Evolutionary conservation across 2,888 invertebrate genomes (phyloP).

Genomic region (Agrochola lota): DNA sequence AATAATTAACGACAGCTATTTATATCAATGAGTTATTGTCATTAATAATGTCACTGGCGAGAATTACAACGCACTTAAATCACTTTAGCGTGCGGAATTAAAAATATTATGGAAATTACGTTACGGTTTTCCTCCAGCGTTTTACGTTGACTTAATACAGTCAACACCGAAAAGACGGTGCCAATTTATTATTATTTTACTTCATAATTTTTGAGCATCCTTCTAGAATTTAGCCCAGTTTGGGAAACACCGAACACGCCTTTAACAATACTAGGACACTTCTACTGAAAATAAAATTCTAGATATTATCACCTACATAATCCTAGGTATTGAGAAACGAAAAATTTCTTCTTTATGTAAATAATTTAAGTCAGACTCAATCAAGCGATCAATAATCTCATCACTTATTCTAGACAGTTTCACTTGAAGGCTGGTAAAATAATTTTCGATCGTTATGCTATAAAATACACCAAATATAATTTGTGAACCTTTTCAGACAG

Average conservation of each 20-base stretch:
- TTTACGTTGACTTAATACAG: background rate
- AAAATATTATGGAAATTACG: conserved; percentile 11
- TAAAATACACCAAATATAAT: background rate
- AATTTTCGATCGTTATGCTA: background rate
- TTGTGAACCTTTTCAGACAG: no score
- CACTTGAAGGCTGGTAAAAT: background rate
- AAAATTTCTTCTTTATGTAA: background rate
- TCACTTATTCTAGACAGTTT: background rate
- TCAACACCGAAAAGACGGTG: background rate
- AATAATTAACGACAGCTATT: conserved; percentile 40
- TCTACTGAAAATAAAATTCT: background rate
- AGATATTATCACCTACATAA: no score
- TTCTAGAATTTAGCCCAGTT: background rate
- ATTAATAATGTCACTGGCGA: conserved; percentile 29
- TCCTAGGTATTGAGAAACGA: background rate
- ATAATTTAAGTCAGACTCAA: background rate
- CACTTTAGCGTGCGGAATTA: conserved; percentile 22
- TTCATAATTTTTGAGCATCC: background rate
- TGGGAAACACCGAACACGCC: background rate
- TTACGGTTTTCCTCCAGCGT: background rate
- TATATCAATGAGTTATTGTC: conserved; percentile 35
- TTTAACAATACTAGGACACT: background rate
- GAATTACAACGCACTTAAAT: conserved; percentile 20
- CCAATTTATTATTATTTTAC: background rate
- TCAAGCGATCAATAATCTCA: background rate